Evolutionary conservation across 2,888 invertebrate genomes (phyloP), one percentile per base, ranked within the genome.

Genomic region (Biston betularia): DNA sequence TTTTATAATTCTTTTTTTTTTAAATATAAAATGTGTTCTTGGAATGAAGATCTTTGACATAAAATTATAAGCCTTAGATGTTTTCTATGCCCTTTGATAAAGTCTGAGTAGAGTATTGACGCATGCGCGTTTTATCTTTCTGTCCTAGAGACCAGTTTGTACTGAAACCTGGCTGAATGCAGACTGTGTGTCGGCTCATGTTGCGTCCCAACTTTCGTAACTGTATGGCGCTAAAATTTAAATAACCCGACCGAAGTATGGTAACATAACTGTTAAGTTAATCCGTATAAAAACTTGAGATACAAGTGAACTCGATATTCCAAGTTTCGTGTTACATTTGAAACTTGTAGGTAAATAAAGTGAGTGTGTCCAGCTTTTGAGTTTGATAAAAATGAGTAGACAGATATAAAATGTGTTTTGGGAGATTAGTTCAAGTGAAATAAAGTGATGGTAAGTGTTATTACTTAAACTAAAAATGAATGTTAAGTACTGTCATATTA

Each of bases 21-120:
- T 60, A 46, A 65, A 57, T 57, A 65, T 63, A 54, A 58, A 57
- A 48, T 49, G 60, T 77, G 12, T 46, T 46, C 35, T 63, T 74
- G 14, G 71, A 78, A 76, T 64, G 75, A 75, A 67, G 73, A 73
- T 48, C 61, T 75, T 76, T 76, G 74, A 74, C 75, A 76, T 62
- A 71, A 59, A 66, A 68, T 70, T 65, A 60, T 60, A 75, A 73
- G 74, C 69, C 71, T 75, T 49, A 54, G 65, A 68, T 66, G 69
- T 61, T 75, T 71, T 67, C 63, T 68, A 72, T 63, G 71, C 67
- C 70, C 64, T 70, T 53, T 71, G 65, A 66, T 62, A 71, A 72
- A 68, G 63, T 49, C 63, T 63, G 48, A 44, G 50, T 10, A 57
- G 49, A 48, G 53, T 10, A 46, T 55, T 57, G 62, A 67, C 76